These are phyloP conservation scores for Sinhomidia bicolor DNA, from an alignment of 2,888 invertebrate species.

Conservation along the genomic window DNA sequence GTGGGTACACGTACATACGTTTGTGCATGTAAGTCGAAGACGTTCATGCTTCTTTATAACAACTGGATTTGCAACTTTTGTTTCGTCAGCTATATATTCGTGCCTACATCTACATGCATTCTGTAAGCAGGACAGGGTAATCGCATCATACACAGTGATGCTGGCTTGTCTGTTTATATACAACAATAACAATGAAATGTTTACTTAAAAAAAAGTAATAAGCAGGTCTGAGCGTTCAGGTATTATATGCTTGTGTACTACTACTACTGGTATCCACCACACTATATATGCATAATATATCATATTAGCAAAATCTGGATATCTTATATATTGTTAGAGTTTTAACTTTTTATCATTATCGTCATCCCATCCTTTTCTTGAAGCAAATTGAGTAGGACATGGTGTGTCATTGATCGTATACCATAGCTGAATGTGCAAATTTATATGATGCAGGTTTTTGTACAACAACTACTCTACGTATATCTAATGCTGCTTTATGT, in stretches of 20 bases:
- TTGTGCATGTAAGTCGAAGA: too few species aligned
- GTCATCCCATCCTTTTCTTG: constrained; percentile 5
- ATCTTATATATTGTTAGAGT: constrained; percentile 10
- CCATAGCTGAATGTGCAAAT: constrained; percentile 4
- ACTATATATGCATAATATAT: constrained; percentile 16
- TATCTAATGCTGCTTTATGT: not conserved
- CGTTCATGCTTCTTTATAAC: constrained; percentile 1
- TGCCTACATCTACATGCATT: not conserved
- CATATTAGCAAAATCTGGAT: constrained; percentile 71
- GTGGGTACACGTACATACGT: not conserved
- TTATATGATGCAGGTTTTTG: constrained; percentile 51
- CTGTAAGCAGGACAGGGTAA: not conserved
- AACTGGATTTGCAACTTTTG: constrained; percentile 80
- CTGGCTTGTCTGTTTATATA: not conserved
- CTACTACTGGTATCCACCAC: not conserved
- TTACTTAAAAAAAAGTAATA: too few species aligned
- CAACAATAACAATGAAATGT: not conserved
- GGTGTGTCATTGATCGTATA: constrained; percentile 14
- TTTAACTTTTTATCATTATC: constrained; percentile 17
- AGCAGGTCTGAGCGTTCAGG: too few species aligned
- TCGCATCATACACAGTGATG: not conserved
- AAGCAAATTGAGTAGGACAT: constrained; percentile 70
- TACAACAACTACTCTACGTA: not conserved
- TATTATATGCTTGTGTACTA: not conserved
- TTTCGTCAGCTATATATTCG: constrained; percentile 29